These are phyloP conservation scores for Galaxias olidus DNA, from an alignment of 2,797 vertebrate genomes.

Conservation along the genomic window DNA sequence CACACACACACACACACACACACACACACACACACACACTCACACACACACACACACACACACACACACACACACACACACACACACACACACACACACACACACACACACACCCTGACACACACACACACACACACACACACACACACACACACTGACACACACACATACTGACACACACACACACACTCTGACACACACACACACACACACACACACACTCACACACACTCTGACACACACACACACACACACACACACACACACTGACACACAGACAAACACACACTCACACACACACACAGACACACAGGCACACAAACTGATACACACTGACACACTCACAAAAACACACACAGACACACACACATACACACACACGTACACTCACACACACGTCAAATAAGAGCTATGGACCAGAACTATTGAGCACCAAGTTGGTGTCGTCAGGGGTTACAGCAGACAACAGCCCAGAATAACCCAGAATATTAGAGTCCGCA, in stretches of 20 bases:
- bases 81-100: slow-evolving; percentile 6
- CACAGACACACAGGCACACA: no score
- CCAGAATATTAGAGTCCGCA: no score
- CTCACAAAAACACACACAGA: slow-evolving; percentile 43
- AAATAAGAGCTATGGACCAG: no score
- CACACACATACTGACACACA: slow-evolving; percentile 3
- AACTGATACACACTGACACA: no score
- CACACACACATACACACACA: slow-evolving; percentile 17
- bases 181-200: slow-evolving; percentile 46
- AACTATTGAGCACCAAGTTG: no score
- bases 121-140: slow-evolving; percentile 6
- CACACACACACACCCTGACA: slow-evolving; percentile 5
- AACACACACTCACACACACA: slow-evolving; percentile 7
- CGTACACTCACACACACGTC: neutral
- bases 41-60: slow-evolving; percentile 8
- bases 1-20: slow-evolving; percentile 7
- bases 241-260: slow-evolving; percentile 4
- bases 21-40: slow-evolving; percentile 6
- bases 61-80: slow-evolving; percentile 10
- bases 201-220: slow-evolving; percentile 6
- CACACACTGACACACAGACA: no score
- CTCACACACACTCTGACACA: slow-evolving; percentile 21
- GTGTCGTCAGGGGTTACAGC: no score
- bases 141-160: slow-evolving; percentile 21
- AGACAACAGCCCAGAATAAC: no score